Evolutionary conservation across 2,113 vertebrate genomes (phyloP), one percentile per base, ranked within the genome.

Genomic region (Acanthisitta chloris): DNA sequence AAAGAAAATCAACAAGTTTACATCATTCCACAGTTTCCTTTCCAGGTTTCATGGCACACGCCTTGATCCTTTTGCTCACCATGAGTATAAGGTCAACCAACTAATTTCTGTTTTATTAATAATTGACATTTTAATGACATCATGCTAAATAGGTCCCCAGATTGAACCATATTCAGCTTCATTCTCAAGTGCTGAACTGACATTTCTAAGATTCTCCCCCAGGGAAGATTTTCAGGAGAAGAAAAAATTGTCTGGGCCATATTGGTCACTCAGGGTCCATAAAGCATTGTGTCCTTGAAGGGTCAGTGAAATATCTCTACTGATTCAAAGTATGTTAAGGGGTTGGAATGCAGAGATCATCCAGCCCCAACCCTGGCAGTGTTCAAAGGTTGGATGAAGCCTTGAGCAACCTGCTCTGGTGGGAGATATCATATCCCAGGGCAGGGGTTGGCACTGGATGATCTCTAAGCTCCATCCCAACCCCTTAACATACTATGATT

Each of bases 161-260:
- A 59, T 71, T 74, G 34, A 12, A 38, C 69, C 23, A 21, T 1
- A 16, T 45, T 51, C 93, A 76, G 26, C n/a, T 81, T 48, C 34
- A 5, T 59, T 55, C 86, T 64, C 86, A 11, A 59, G 45, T 14
- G 70, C 26, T 90, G 33, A 85, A 79, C 76, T 76, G 33, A 76
- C 94, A 90, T 94, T 94, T 92, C 43, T 43, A 9, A 65, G 86
- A 45, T 28, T 80, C 5, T 82, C 74, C 88, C 88, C 24, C 40
- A 14, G 82, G 43, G 31, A 57, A 79, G 70, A 38, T 76, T 71
- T 70, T 45, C 33, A 58, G 81, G 64, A 66, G 46, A 36, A 80
- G 64, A 43, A 81, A 43, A 34, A 42, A 54, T 62, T 70, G 12
- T 54, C 67, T 62, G 54, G 42, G 34, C 58, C 34, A 1, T 31